A percentile compares a stretch with the other conserved stretches of the same genome.
Conservation (phyloP, 2,888 invertebrate species). For the Danaus chrysippus region DNA sequence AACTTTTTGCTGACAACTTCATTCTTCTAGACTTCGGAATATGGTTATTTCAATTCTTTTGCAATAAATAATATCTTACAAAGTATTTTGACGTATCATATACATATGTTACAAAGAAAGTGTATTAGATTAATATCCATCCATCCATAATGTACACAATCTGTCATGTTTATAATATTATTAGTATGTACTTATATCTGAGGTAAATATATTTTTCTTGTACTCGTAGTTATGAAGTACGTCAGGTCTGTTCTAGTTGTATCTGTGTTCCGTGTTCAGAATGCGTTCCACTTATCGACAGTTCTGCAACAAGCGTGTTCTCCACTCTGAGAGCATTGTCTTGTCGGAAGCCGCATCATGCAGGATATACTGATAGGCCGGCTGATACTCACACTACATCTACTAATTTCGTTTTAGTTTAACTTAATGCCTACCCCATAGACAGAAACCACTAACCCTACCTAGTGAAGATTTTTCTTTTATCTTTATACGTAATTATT, state of each 20-base stretch:
- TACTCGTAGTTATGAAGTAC: not conserved
- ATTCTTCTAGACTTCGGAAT: too few relatives aligned
- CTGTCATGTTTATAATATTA: too few relatives aligned
- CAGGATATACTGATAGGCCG: constrained; percentile 17
- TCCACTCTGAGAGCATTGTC: constrained; percentile 53
- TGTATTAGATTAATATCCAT: too few relatives aligned
- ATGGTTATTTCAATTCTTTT: too few relatives aligned
- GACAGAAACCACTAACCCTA: not conserved
- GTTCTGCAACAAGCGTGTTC: constrained; percentile 24
- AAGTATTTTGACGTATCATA: too few relatives aligned
- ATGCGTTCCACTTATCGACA: constrained; percentile 24
- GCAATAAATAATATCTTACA: too few relatives aligned
- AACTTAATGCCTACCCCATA: not conserved
- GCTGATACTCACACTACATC: not conserved
- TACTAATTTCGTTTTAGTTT: constrained; percentile 2
- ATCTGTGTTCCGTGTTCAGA: not conserved
- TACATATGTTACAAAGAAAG: too few relatives aligned
- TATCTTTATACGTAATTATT: too few relatives aligned
- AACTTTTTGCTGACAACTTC: too few relatives aligned
- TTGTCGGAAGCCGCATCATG: constrained; percentile 41
- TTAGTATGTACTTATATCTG: too few relatives aligned
- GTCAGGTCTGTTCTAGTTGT: constrained; percentile 9
- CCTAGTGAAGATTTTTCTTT: too few relatives aligned
- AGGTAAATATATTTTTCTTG: not conserved
- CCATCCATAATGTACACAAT: too few relatives aligned